Evolutionary conservation across 2,888 invertebrate species (phyloP).

Genomic region (Pandemis corylana): DNA sequence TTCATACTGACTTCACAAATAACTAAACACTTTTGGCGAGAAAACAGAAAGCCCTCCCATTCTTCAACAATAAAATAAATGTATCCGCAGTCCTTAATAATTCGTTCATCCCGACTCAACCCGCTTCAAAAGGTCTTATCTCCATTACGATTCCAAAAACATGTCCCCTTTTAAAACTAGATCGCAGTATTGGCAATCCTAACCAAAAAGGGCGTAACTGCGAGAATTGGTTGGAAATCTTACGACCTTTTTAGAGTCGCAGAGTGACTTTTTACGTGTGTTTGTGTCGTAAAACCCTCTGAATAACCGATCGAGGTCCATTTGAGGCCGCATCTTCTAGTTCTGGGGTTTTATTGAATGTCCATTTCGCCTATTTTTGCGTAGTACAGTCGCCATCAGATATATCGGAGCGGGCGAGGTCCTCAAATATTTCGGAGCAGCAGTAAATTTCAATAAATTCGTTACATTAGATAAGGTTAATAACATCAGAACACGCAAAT

Average conservation of each 20-base stretch:
- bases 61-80: conserved; percentile 12
- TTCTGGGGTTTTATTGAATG: conserved; percentile 21
- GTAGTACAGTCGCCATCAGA: not conserved
- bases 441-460: no score
- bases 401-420: no score
- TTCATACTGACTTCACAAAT: not conserved
- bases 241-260: not conserved
- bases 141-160: not conserved
- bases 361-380: conserved; percentile 9
- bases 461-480: no score
- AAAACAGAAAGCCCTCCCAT: not conserved
- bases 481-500: no score
- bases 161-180: not conserved
- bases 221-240: not conserved
- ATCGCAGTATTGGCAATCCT: not conserved
- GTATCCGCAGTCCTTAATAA: conserved; percentile 15
- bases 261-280: not conserved
- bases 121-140: not conserved
- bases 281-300: conserved; percentile 19
- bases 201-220: not conserved
- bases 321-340: conserved; percentile 7
- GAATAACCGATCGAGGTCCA: conserved; percentile 22
- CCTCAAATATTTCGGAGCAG: no score
- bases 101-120: not conserved
- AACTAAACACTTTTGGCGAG: not conserved